A percentile compares a stretch with the other conserved stretches of the same genome.
Conservation (phyloP, 2,113 vertebrate species). For the Oryzias javanicus region DNA sequence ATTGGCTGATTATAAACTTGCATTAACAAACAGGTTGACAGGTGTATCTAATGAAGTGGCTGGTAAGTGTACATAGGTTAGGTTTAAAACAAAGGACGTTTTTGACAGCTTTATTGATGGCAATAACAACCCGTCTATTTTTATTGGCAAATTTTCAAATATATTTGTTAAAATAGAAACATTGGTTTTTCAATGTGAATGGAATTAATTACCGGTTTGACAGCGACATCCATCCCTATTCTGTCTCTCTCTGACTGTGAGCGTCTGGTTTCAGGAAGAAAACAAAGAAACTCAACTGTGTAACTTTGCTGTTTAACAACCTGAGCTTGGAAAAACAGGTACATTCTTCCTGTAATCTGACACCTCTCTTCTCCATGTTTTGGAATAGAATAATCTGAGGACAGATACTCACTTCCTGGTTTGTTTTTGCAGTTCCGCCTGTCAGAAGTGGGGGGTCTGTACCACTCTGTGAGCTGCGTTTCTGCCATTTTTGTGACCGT, state of each 20-base stretch:
- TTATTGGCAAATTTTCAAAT: too few relatives aligned
- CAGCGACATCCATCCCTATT: neutral
- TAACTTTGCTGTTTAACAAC: slow-evolving; percentile 76
- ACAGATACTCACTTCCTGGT: neutral
- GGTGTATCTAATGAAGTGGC: too few relatives aligned
- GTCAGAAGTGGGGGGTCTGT: slow-evolving; percentile 76
- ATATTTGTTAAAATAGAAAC: too few relatives aligned
- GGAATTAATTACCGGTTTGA: too few relatives aligned
- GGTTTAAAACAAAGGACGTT: too few relatives aligned
- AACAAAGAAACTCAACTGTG: slow-evolving; percentile 72
- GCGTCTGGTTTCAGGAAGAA: slow-evolving; percentile 38
- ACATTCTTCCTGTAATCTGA: neutral
- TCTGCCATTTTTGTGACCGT: slow-evolving; percentile 79
- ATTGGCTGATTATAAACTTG: too few relatives aligned
- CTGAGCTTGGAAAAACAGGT: slow-evolving; percentile 75
- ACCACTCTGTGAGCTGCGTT: slow-evolving; percentile 79
- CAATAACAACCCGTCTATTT: too few relatives aligned
- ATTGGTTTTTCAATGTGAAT: too few relatives aligned
- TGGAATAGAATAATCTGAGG: too few relatives aligned
- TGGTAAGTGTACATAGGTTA: too few relatives aligned
- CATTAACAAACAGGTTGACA: too few relatives aligned
- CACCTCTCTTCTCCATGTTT: neutral
- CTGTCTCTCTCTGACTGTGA: neutral
- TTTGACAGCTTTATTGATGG: too few relatives aligned
- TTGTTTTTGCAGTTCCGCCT: slow-evolving; percentile 79